These are phyloP conservation scores for Oncorhynchus masou DNA, from an alignment of 2,113 vertebrate genomes.

Conservation along the genomic window DNA sequence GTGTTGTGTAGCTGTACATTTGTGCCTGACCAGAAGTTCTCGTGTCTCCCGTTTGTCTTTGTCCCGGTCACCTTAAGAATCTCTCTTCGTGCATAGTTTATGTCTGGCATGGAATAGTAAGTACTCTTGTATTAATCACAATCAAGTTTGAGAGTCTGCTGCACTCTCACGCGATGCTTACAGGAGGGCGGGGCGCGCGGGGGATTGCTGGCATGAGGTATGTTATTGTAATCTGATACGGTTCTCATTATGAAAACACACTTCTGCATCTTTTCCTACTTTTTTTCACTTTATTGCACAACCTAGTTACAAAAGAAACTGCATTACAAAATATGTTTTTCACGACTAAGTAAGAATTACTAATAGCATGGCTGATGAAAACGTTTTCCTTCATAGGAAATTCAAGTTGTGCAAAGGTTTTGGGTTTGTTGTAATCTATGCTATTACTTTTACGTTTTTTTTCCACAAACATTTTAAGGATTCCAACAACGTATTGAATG, in stretches of 20 bases:
- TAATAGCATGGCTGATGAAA: background rate
- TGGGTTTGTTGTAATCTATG: background rate
- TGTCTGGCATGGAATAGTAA: constrained; percentile 60
- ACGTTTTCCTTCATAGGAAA: background rate
- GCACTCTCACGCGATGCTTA: constrained; percentile 77
- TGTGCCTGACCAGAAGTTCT: background rate
- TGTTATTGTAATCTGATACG: constrained; percentile 71
- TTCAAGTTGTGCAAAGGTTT: background rate
- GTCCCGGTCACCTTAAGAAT: constrained; percentile 63
- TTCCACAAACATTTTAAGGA: background rate
- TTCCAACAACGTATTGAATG: too few species aligned
- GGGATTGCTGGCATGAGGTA: constrained; percentile 38
- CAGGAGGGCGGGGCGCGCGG: constrained; percentile 52
- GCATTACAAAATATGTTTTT: too few species aligned
- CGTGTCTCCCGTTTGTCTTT: background rate
- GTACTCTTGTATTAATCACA: constrained; percentile 72
- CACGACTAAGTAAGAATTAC: background rate
- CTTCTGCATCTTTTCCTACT: constrained; percentile 15
- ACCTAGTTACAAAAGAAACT: background rate
- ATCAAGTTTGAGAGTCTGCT: constrained; percentile 64
- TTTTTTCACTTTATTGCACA: constrained; percentile 10
- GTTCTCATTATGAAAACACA: constrained; percentile 39
- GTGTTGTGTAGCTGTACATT: too few species aligned
- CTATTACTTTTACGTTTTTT: background rate
- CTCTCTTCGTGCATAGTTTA: constrained; percentile 34